A percentile compares a stretch with the other conserved stretches of the same genome.
phyloP scores from a whole-genome alignment of 2,797 vertebrate genomes.

The Epinephelus awoara region DNA sequence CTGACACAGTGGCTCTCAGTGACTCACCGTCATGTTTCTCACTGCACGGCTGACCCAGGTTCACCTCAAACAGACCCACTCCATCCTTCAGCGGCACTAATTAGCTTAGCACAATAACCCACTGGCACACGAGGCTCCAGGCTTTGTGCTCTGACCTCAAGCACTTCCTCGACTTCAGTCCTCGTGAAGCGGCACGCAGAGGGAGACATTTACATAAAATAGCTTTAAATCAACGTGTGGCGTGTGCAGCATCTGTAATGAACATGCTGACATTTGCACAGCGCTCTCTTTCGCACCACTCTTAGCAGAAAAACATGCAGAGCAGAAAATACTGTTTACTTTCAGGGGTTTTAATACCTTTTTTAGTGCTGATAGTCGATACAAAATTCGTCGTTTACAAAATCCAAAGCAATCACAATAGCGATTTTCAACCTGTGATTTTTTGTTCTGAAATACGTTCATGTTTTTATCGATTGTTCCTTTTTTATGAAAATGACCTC shows the following conservation, averaged over 20 bases:
- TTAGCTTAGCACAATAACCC: conserved; percentile 79
- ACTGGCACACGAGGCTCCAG: conserved; percentile 55
- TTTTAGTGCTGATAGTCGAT: background rate
- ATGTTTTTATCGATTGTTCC: background rate
- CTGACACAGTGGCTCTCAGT: conserved; percentile 62
- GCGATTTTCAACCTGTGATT: background rate
- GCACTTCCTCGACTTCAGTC: background rate
- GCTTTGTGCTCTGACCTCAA: conserved; percentile 47
- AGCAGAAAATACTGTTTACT: too few relatives aligned
- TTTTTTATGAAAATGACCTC: background rate
- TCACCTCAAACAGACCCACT: conserved; percentile 55
- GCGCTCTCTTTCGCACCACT: too few relatives aligned
- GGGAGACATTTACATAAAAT: background rate
- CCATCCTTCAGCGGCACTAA: conserved; percentile 66
- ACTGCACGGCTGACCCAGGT: conserved; percentile 24
- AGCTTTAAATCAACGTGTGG: background rate
- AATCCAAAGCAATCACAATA: background rate
- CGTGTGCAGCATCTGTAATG: background rate
- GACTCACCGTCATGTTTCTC: conserved; percentile 8
- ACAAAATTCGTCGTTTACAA: background rate
- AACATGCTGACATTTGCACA: background rate
- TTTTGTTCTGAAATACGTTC: background rate
- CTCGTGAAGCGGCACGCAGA: background rate
- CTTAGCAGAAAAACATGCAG: too few relatives aligned
- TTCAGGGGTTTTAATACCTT: background rate